These are phyloP conservation scores for Peromyscus eremicus DNA, from an alignment of 2,797 vertebrate species.

Conservation along the genomic window DNA sequence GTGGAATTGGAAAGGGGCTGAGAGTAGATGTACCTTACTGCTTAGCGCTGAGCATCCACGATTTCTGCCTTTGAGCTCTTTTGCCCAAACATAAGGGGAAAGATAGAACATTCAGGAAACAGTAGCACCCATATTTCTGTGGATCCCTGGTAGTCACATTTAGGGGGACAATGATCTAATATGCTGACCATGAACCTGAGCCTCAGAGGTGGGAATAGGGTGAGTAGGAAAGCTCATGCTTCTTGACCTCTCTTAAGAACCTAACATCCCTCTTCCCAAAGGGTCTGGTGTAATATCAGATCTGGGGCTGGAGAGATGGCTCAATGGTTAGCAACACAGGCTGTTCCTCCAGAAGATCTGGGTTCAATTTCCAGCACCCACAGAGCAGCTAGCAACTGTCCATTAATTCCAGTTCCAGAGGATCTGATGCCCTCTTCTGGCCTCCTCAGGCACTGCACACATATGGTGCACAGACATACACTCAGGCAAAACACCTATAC, in stretches of 20 bases:
- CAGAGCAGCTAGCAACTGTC: not conserved
- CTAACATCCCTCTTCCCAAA: not conserved
- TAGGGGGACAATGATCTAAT: not conserved
- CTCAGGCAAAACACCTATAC: not conserved
- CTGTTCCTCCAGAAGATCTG: not conserved
- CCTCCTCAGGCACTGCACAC: not conserved
- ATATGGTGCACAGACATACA: too few species aligned
- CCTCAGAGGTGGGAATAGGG: not conserved
- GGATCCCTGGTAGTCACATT: not conserved
- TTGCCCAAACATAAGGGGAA: not conserved
- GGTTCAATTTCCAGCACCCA: not conserved
- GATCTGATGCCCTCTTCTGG: not conserved
- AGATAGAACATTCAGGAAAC: not conserved
- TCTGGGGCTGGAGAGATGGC: not conserved
- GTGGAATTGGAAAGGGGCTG: not conserved
- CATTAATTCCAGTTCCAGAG: not conserved
- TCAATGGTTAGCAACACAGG: not conserved
- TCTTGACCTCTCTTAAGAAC: not conserved
- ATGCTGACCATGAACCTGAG: not conserved
- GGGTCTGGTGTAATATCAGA: not conserved
- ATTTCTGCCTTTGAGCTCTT: not conserved
- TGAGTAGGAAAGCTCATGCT: not conserved
- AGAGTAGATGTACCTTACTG: not conserved
- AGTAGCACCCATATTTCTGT: not conserved
- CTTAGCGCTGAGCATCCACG: not conserved